These are phyloP conservation scores for Apteryx mantelli DNA, from an alignment of 2,113 vertebrate genomes.

Conservation along the genomic window DNA sequence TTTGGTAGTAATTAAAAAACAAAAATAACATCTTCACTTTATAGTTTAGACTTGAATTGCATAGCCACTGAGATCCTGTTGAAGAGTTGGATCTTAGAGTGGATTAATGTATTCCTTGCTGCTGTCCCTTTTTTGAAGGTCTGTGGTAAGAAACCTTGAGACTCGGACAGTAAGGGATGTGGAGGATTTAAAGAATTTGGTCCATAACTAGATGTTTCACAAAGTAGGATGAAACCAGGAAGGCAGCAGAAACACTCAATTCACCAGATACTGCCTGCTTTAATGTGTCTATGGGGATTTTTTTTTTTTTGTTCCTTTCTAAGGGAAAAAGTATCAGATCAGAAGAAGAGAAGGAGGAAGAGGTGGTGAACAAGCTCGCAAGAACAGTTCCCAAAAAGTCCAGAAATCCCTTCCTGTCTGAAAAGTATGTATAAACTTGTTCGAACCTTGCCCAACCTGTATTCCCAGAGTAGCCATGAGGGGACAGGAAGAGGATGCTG, in stretches of 20 bases:
- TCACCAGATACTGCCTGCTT: not conserved
- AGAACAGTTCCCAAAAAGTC: slow-evolving; percentile 84
- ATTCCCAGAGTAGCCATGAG: fast-evolving
- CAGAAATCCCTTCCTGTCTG: slow-evolving; percentile 86
- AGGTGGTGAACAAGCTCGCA: slow-evolving; percentile 35
- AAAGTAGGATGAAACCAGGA: not conserved
- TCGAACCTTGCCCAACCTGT: fast-evolving
- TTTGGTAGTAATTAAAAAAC: not conserved
- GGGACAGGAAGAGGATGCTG: not conserved
- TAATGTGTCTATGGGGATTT: not conserved
- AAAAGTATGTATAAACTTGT: slow-evolving; percentile 77
- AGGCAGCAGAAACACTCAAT: not conserved
- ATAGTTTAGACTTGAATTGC: not conserved
- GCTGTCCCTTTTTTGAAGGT: not conserved
- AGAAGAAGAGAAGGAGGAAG: slow-evolving; percentile 47
- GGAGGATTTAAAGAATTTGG: not conserved
- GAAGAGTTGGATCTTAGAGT: not conserved
- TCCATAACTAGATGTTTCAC: not conserved
- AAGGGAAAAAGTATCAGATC: slow-evolving; percentile 22
- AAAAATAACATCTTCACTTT: not conserved
- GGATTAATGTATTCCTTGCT: not conserved
- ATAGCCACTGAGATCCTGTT: not conserved
- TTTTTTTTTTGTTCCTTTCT: not conserved
- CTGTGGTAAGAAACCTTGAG: not conserved
- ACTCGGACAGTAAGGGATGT: not conserved